Percentiles rank a stretch among this genome's conserved stretches.
These are phyloP conservation scores for Sarcophaga variegata DNA, from an alignment of 2,888 invertebrate species.

Conservation along the genomic window DNA sequence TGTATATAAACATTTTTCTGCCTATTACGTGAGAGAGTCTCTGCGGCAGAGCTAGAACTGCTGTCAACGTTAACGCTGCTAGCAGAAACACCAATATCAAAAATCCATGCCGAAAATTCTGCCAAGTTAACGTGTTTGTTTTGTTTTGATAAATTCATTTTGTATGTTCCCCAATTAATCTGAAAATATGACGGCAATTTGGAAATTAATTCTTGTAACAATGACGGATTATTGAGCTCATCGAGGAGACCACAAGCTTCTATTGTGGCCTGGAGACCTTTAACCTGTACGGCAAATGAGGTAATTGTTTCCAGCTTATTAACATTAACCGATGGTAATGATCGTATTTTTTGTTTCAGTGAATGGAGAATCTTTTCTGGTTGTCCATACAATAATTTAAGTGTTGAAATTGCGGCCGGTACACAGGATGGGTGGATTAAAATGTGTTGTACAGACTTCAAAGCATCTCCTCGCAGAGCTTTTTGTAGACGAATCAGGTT, in stretches of 20 bases:
- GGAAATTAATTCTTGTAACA: slow-evolving; percentile 30
- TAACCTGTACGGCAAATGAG: slow-evolving; percentile 41
- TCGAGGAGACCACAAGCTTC: slow-evolving; percentile 42
- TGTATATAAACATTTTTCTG: too few species aligned
- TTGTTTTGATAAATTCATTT: neutral
- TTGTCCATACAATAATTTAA: slow-evolving; percentile 60
- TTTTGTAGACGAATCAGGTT: too few species aligned
- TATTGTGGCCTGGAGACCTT: slow-evolving; percentile 39
- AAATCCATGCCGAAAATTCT: slow-evolving; percentile 26
- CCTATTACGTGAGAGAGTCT: neutral
- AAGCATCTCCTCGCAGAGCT: too few species aligned
- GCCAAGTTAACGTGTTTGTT: neutral
- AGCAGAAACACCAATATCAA: slow-evolving; percentile 39
- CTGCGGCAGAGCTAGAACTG: neutral
- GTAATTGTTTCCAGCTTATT: slow-evolving; percentile 34
- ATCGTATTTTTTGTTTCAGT: too few species aligned
- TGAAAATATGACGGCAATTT: slow-evolving; percentile 39
- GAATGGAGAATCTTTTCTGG: neutral
- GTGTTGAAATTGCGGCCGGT: slow-evolving; percentile 50
- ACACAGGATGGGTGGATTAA: too few species aligned
- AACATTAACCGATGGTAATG: neutral
- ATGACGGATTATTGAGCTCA: slow-evolving; percentile 40
- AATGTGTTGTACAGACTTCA: too few species aligned
- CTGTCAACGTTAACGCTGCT: slow-evolving; percentile 12
- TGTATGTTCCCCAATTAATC: slow-evolving; percentile 27